Conservation (phyloP, 2,888 invertebrate species). For the Gerris lacustris region DNA sequence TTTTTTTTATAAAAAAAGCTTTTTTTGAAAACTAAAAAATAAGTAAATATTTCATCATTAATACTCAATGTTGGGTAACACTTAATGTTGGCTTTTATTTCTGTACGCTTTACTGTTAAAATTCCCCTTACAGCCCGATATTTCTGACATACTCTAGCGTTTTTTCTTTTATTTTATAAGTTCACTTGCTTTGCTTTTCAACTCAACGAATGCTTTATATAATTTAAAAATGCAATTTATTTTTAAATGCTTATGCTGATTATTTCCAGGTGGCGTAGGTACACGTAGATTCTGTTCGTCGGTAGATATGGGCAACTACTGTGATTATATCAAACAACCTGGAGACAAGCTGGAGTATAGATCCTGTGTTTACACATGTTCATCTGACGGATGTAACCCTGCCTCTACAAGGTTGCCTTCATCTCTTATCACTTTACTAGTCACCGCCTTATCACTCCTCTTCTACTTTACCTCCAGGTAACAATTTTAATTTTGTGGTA, state of each 20-base stretch:
- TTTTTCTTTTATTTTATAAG: too few species aligned
- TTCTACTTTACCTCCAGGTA: not conserved
- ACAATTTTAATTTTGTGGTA: not conserved
- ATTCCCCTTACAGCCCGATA: too few species aligned
- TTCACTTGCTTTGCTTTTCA: too few species aligned
- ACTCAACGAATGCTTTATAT: too few species aligned
- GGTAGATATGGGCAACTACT: conserved; percentile 74
- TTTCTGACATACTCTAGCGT: too few species aligned
- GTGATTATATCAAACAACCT: conserved; percentile 71
- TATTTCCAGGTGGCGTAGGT: conserved; percentile 64
- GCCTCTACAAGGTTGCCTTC: conserved; percentile 32
- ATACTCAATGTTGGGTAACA: too few species aligned
- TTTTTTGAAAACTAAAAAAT: too few species aligned
- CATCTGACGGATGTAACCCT: conserved; percentile 71
- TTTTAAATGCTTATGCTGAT: not conserved
- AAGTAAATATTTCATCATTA: too few species aligned
- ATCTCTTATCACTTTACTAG: not conserved
- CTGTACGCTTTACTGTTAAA: too few species aligned
- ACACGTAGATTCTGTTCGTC: conserved; percentile 80
- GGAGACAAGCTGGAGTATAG: conserved; percentile 76
- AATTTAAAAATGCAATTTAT: too few species aligned
- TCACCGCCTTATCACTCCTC: not conserved
- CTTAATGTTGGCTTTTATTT: too few species aligned
- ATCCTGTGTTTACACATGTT: conserved; percentile 78
- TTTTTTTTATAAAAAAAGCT: too few species aligned